Evolutionary conservation across 2,113 vertebrate genomes (phyloP), one percentile per base, ranked within the genome.

Genomic region (Marmota monax): DNA sequence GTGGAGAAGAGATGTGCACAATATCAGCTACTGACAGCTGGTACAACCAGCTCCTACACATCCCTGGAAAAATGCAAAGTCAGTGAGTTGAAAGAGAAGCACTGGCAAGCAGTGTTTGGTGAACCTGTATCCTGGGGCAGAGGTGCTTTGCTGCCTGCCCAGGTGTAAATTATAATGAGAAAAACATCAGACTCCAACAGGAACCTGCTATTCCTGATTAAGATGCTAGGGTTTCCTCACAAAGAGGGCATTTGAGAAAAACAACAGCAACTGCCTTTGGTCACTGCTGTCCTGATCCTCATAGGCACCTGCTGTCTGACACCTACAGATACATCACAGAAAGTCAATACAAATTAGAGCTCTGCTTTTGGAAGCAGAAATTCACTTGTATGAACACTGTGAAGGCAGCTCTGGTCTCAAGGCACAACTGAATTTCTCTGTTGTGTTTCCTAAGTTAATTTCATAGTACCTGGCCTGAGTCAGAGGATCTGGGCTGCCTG

Each of bases 321-420:
- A 80, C 79, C 70, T 61, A 78, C 34, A 84, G 53, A 89, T 16
- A n/a, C 39, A 92, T 39, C 42, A 72, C 77, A 92, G 80, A 84
- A 92, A 87, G 93, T 85, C 93, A 87, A 82, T 73, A 82, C 83
- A 90, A 86, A 85, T 77, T 67, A 95, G 51, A 79, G 18, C n/a
- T 61, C 51, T 63, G 39, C 82, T 86, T 70, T 27, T 74, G 25
- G 25, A 63, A 97, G 72, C 76, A 89, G 34, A 90, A 56, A 22
- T 18, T 84, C 53, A n/a, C 61, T 61, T 80, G 45, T 18, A 82
- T 37, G 78, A 90, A 69, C 42, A 48, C 45, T 3, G 7, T 39
- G 48, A 29, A 61, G 37, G 37, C 65, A 69, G 34, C 73, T 23
- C 18, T 7, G 16, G 39, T 63, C 77, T 76, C 56, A n/a, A 73